Base-by-base conservation (phyloP, 2,888 invertebrate genomes). In the Conomelus anceps region DNA sequence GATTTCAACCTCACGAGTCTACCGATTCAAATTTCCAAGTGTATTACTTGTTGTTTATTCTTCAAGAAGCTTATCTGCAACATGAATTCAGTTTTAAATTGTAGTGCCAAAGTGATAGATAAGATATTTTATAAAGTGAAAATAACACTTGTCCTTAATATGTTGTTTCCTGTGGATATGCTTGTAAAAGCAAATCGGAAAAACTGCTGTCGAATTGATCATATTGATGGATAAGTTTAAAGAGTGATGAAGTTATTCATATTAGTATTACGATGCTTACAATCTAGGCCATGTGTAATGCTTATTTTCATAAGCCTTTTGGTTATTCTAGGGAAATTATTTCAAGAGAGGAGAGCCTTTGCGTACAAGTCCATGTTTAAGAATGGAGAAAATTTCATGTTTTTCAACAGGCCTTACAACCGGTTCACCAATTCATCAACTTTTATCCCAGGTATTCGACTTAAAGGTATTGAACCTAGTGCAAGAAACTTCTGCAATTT, bases 401-500 rank as follows among this genome's bases (percentile, higher is more conserved):
- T 90, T 41, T 90, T 89, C 29, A 88, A 89, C 26, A 87, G 85
- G 22, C 20, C 86, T 22, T 63, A 63, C 23, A 13, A 63, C 84
- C 20, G n/a, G n/a, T 17, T 63, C 85, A 84, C 22, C 17, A 89
- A 88, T 41, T 23, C 41, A 13, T 86, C 87, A 29, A 87, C 88
- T 23, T 91, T 91, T 89, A 88, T 91, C 13, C 93, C 93, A 22
- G 93, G 93, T 6, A 90, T 91, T 17, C 93, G 92, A 90, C 90
- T 93, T 26, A 92, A 91, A 90, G 91, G 91, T 84, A 91, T 92
- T 88, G 91, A 90, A 84, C 92, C 92, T 34, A 91, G 92, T 87
- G 96, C 96, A 92, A 92, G 91, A 89, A 94, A 94, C 89, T 95
- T 94, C 92, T 96, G 96, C 92, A 93, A 94, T 88, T 96, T 95